A percentile compares a stretch with the other conserved stretches of the same genome.
Conservation (phyloP, 2,888 invertebrate genomes). For the Mythimna vitellina region DNA sequence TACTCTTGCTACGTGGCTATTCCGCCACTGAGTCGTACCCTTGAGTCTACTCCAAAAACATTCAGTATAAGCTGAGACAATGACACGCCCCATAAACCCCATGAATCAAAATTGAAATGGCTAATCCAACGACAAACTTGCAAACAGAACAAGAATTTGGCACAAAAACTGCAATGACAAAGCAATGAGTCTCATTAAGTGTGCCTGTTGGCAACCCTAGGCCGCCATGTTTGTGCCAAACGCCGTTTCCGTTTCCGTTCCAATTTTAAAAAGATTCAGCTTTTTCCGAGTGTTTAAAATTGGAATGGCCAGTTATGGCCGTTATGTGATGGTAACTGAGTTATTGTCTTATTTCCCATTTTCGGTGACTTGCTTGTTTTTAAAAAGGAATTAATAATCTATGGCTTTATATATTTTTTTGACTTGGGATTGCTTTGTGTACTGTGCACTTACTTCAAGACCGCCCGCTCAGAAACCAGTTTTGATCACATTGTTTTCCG, state of each 20-base stretch:
- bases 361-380: neutral
- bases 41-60: too few species aligned
- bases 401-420: neutral
- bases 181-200: slow-evolving; percentile 67
- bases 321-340: slow-evolving; percentile 17
- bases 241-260: slow-evolving; percentile 74
- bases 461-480: too few species aligned
- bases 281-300: slow-evolving; percentile 45
- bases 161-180: slow-evolving; percentile 61
- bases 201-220: slow-evolving; percentile 60
- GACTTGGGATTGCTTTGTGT: neutral
- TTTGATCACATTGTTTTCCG: too few species aligned
- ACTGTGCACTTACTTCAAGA: too few species aligned
- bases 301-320: slow-evolving; percentile 35
- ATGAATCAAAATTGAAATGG: slow-evolving; percentile 44
- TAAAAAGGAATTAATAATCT: neutral
- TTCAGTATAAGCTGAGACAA: neutral
- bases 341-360: slow-evolving; percentile 7
- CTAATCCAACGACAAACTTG: slow-evolving; percentile 51
- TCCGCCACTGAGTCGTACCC: too few species aligned
- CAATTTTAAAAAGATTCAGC: slow-evolving; percentile 69
- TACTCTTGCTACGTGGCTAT: too few species aligned
- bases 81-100: neutral
- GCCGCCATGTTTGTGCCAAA: slow-evolving; percentile 71
- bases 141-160: slow-evolving; percentile 62